A percentile compares a stretch with the other conserved stretches of the same genome.
phyloP scores from a whole-genome alignment of 1,140 invertebrate genomes.

The Leptestheria dahalacensis region DNA sequence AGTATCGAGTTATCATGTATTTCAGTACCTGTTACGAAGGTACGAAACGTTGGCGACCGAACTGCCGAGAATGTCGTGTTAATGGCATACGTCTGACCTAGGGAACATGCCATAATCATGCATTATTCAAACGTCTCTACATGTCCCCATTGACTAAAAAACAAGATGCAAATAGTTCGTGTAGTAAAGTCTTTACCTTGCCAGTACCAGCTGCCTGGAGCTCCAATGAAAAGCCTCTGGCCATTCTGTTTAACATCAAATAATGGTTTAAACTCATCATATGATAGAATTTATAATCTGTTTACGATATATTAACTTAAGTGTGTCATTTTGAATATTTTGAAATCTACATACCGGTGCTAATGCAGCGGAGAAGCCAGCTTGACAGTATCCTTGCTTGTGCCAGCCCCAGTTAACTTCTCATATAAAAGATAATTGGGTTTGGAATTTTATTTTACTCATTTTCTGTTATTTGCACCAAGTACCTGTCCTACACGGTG shows the following conservation, averaged over 20 bases:
- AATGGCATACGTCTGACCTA: conserved; percentile 16
- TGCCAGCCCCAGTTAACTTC: conserved; percentile 79
- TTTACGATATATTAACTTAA: too few species aligned
- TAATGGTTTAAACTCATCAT: not conserved
- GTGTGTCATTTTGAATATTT: too few species aligned
- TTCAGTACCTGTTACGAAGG: conserved; percentile 14
- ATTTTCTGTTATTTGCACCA: too few species aligned
- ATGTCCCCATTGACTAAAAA: too few species aligned
- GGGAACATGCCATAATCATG: not conserved
- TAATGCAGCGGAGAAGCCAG: conserved; percentile 72
- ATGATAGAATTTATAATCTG: not conserved
- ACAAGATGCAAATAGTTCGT: conserved; percentile 6
- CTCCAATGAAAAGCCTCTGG: conserved; percentile 71
- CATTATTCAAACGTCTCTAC: too few species aligned
- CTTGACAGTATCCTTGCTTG: conserved; percentile 82
- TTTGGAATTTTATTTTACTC: too few species aligned
- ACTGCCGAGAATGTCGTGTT: conserved; percentile 13
- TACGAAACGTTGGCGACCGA: conserved; percentile 13
- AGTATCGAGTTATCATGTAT: not conserved
- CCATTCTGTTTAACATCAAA: conserved; percentile 47
- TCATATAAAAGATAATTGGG: too few species aligned
- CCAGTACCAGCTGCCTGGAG: conserved; percentile 92
- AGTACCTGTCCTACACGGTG: conserved; percentile 66
- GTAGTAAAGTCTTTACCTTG: conserved; percentile 64
- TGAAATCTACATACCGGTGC: conserved; percentile 55